Evolutionary conservation across 2,888 invertebrate species (phyloP), one percentile per base, ranked within the genome.

Genomic region (Xiphydria camelus): DNA sequence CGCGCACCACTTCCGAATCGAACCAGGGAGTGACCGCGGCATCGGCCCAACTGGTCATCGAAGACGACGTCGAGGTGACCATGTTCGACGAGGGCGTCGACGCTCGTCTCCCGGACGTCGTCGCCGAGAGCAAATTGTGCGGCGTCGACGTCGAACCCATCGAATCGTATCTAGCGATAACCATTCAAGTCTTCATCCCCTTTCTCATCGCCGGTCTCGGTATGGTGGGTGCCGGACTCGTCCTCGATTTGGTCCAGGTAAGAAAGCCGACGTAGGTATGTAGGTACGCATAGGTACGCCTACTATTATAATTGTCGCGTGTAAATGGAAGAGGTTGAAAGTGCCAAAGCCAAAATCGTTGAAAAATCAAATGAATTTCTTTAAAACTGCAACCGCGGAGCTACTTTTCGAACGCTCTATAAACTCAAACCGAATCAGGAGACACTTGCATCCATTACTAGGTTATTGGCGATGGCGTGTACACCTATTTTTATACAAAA

Each of bases 141-240:
- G 76, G 66, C 6, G 70, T 67, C 46, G 70, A 67, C 35, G 74
- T 71, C 25, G 78, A 79, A 52, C 73, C 69, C 21, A 64, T 77
- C 47, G 85, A 85, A 67, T 82, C 82, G 7, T 82, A 82, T 68
- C 75, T 81, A 51, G 79, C 82, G 21, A 82, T 84, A 55, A 80
- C 82, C 19, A 78, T 84, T 53, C 85, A 89, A 77, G 87, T 89
- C 22, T 80, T 81, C 59, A 80, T 83, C 63, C 89, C 89, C 12
- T 88, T 87, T 71, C 77, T 88, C 45, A 82, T 89, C 45, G 88
- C 89, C 49, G 89, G 89, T 18, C 81, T 87, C 65, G 89, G 89
- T 34, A 89, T 87, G 84, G 89, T 90, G 19, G 84, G 84, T 49
- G 89, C 89, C 48, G 89, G 89, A 40, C 76, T 88, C 49, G 86